Conservation (phyloP, 2,113 vertebrate genomes). For the Elgaria multicarinata region DNA sequence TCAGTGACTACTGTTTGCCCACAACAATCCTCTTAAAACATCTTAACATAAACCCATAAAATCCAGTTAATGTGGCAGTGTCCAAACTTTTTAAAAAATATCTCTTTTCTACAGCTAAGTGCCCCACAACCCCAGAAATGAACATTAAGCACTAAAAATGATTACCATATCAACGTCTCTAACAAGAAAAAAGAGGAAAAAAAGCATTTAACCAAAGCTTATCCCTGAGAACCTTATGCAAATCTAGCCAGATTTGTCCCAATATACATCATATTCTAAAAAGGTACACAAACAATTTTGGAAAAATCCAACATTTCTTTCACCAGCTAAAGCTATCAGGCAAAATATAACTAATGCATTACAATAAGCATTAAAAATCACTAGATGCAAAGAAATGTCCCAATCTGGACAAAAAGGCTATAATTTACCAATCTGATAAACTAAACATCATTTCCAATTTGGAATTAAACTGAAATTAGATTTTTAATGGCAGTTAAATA, state of each 20-base stretch:
- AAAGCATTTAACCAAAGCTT: constrained; percentile 70
- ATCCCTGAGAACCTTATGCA: constrained; percentile 81
- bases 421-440: constrained; percentile 99
- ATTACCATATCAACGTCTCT: constrained; percentile 55
- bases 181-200: constrained; percentile 46
- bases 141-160: constrained; percentile 41
- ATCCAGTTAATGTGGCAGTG: constrained; percentile 28
- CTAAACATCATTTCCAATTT: constrained; percentile 94
- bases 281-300: constrained; percentile 58
- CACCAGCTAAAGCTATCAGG: constrained; percentile 61
- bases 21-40: constrained; percentile 31
- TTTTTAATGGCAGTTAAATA: constrained; percentile 71
- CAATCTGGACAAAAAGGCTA: constrained; percentile 88
- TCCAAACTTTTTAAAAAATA: constrained; percentile 26
- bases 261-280: constrained; percentile 66
- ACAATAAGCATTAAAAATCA: constrained; percentile 60
- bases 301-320: constrained; percentile 59
- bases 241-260: constrained; percentile 68
- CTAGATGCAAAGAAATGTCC: constrained; percentile 76
- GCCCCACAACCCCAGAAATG: constrained; percentile 52
- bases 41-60: background rate
- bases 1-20: constrained; percentile 51
- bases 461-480: constrained; percentile 87
- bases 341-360: constrained; percentile 69
- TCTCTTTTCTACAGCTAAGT: constrained; percentile 36